Evolutionary conservation across 2,797 vertebrate genomes (phyloP).

Genomic region (Scyliorhinus canicula): DNA sequence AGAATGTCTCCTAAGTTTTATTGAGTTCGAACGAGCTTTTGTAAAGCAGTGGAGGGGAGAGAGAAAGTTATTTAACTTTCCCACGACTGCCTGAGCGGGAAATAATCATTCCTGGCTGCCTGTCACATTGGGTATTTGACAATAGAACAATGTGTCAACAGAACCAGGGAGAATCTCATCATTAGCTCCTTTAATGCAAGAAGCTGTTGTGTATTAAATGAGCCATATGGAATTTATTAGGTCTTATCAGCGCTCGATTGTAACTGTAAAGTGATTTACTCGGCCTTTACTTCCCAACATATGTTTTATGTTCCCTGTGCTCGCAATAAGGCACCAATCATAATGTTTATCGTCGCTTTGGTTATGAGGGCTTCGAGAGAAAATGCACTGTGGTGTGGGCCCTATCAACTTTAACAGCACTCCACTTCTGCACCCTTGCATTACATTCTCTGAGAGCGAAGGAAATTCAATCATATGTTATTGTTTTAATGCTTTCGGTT

Average conservation of each 20-base stretch:
- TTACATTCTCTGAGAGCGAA: neutral
- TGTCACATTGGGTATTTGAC: conserved; percentile 76
- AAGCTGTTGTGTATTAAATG: conserved; percentile 96
- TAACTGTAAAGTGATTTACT: conserved; percentile 99
- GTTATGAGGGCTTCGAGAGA: conserved; percentile 80
- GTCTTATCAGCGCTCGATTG: conserved; percentile 97
- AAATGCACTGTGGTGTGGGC: conserved; percentile 84
- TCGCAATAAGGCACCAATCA: conserved; percentile 71
- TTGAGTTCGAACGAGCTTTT: conserved; percentile 21
- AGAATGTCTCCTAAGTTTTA: neutral
- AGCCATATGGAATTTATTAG: conserved; percentile 99
- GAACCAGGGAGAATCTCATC: conserved; percentile 67
- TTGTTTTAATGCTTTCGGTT: conserved; percentile 15
- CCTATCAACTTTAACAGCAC: conserved; percentile 94
- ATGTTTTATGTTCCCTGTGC: conserved; percentile 74
- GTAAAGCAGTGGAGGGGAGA: conserved; percentile 44
- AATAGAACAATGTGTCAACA: conserved; percentile 98
- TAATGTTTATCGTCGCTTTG: conserved; percentile 87
- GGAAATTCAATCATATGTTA: neutral
- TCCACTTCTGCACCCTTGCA: conserved; percentile 64
- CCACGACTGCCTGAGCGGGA: conserved; percentile 79
- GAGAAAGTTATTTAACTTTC: conserved; percentile 96
- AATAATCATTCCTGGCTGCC: conserved; percentile 60
- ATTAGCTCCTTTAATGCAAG: conserved; percentile 70
- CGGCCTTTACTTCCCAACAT: conserved; percentile 85